phyloP scores from a whole-genome alignment of 2,797 vertebrate genomes.

The Lophius americanus region DNA sequence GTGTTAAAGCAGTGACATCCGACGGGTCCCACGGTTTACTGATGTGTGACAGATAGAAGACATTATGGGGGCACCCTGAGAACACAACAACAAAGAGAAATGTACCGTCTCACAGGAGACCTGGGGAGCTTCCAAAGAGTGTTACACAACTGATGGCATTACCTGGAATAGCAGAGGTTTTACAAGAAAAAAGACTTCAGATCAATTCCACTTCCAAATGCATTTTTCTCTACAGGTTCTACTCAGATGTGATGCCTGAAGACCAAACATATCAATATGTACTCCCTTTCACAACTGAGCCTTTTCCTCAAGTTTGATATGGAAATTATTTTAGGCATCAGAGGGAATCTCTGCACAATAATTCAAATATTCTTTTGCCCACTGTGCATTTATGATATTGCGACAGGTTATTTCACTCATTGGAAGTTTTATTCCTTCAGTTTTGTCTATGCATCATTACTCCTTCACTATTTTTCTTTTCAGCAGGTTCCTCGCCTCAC shows the following conservation, averaged over 20 bases:
- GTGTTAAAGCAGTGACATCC: slow-evolving; percentile 55
- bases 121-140: not conserved
- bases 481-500: not conserved
- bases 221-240: slow-evolving; percentile 20
- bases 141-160: slow-evolving; percentile 19
- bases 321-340: slow-evolving; percentile 28
- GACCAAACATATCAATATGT: slow-evolving; percentile 4
- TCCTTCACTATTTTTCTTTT: not conserved
- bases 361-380: not conserved
- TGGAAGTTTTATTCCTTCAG: not conserved
- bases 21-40: slow-evolving; percentile 46
- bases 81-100: slow-evolving; percentile 54
- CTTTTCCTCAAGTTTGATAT: slow-evolving; percentile 10
- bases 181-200: slow-evolving; percentile 14
- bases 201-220: slow-evolving; percentile 25
- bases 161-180: slow-evolving; percentile 21
- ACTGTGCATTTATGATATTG: not conserved
- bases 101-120: slow-evolving; percentile 18
- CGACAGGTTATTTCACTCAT: not conserved
- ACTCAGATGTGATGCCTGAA: slow-evolving; percentile 20
- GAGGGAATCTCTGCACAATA: slow-evolving; percentile 20
- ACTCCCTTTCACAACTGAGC: slow-evolving; percentile 14
- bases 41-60: slow-evolving; percentile 50
- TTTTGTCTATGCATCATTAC: not conserved
- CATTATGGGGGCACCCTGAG: slow-evolving; percentile 34